Conservation (phyloP, 2,888 invertebrate genomes). For the Amorpha juglandis region DNA sequence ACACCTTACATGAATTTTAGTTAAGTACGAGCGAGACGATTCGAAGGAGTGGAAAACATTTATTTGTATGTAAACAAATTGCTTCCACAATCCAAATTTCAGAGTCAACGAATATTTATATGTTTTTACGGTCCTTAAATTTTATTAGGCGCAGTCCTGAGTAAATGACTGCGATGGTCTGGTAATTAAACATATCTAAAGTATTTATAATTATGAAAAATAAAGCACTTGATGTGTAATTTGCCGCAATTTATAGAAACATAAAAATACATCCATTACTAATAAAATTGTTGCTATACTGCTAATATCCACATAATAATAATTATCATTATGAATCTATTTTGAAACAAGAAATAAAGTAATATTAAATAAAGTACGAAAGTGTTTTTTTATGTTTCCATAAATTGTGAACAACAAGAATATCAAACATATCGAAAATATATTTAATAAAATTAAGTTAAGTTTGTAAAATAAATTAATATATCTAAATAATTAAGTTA, state of each 20-base stretch:
- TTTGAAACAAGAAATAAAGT: neutral
- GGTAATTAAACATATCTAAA: conserved; percentile 28
- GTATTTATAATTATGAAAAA: conserved; percentile 41
- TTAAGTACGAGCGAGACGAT: conserved; percentile 29
- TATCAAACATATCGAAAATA: conserved; percentile 80
- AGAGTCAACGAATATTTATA: conserved; percentile 82
- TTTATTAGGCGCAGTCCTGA: conserved; percentile 24
- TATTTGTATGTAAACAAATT: conserved; percentile 50
- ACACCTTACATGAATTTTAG: conserved; percentile 38
- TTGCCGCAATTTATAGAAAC: conserved; percentile 10
- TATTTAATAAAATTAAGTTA: conserved; percentile 51
- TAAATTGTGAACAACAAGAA: conserved; percentile 67
- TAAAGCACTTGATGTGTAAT: conserved; percentile 43
- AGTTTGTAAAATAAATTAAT: conserved; percentile 54
- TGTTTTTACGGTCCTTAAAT: conserved; percentile 55
- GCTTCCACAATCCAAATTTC: conserved; percentile 72
- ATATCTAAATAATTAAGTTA: conserved; percentile 61
- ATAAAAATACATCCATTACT: neutral
- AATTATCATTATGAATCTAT: neutral
- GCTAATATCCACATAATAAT: neutral
- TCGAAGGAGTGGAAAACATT: conserved; percentile 37
- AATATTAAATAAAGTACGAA: neutral
- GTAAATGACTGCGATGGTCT: conserved; percentile 10
- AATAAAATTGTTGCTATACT: no score
- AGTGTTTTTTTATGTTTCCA: conserved; percentile 43